Conservation (phyloP, 2,888 invertebrate genomes). For the Campopleginae sp. region DNA sequence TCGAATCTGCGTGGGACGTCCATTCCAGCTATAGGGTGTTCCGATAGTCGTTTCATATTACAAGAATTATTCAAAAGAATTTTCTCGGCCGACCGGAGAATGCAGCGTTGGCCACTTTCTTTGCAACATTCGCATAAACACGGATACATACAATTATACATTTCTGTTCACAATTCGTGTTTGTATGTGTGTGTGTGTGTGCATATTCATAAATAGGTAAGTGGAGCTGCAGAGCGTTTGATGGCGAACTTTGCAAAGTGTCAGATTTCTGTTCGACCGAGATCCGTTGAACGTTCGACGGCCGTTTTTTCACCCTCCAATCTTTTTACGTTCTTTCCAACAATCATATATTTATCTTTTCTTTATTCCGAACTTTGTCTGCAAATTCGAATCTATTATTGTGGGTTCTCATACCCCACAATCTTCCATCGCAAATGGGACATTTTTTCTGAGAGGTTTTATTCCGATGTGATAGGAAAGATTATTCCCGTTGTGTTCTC, state of each 20-base stretch:
- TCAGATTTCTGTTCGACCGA: constrained; percentile 47
- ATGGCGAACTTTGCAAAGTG: constrained; percentile 34
- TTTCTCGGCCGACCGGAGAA: neutral
- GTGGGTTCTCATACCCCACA: neutral
- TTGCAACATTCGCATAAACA: neutral
- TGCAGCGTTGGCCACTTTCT: neutral
- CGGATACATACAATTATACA: neutral
- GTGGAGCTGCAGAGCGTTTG: neutral
- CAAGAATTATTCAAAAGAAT: constrained; percentile 26
- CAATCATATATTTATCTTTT: constrained; percentile 58
- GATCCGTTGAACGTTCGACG: constrained; percentile 21
- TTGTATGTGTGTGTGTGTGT: neutral
- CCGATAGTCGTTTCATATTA: constrained; percentile 25
- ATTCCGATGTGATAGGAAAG: constrained; percentile 29
- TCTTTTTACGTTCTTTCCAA: neutral
- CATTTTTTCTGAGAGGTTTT: constrained; percentile 35
- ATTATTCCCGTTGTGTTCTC: constrained; percentile 9
- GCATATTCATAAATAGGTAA: neutral
- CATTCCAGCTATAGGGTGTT: constrained; percentile 50
- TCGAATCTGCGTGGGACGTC: constrained; percentile 58
- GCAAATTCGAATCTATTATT: neutral
- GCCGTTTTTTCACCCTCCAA: constrained; percentile 25
- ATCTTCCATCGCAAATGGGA: constrained; percentile 16
- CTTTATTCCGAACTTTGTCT: constrained; percentile 52
- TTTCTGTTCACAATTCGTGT: neutral